Percentiles rank a stretch among this genome's conserved stretches.
Conservation (phyloP, 2,113 vertebrate species). For the Ovis canadensis region DNA sequence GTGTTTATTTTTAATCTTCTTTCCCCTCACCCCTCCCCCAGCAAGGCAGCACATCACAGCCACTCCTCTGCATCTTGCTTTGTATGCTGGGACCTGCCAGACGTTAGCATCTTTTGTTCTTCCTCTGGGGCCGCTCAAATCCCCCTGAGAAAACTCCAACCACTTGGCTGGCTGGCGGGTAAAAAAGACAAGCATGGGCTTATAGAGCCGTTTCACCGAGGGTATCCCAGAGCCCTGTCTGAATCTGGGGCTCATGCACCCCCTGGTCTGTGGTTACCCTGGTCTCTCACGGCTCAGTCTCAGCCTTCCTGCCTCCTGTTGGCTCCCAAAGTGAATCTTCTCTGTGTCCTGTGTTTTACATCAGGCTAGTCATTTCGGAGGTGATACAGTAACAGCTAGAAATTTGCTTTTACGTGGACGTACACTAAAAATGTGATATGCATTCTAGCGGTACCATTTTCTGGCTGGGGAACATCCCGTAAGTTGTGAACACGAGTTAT, state of each 20-base stretch:
- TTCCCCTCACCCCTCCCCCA: too few species aligned
- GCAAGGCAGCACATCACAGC: neutral
- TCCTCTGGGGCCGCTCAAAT: neutral
- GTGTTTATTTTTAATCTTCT: neutral
- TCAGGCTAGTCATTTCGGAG: neutral
- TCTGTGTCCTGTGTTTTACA: neutral
- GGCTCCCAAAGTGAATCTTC: neutral
- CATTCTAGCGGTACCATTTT: neutral
- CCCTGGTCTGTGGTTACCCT: neutral
- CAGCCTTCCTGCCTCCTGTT: neutral
- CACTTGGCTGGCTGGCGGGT: neutral
- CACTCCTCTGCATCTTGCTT: neutral
- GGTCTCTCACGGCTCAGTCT: neutral
- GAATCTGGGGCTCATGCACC: neutral
- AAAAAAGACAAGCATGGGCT: neutral
- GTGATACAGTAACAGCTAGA: neutral
- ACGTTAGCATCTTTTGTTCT: neutral
- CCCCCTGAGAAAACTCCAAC: neutral
- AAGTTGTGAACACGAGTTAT: neutral
- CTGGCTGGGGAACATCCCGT: neutral
- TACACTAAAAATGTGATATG: neutral
- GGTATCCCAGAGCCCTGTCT: neutral
- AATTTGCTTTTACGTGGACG: neutral
- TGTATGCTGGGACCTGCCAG: neutral
- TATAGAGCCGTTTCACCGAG: fast-evolving